Conservation (phyloP, 2,888 invertebrate genomes). For the Drosophila formosana region DNA sequence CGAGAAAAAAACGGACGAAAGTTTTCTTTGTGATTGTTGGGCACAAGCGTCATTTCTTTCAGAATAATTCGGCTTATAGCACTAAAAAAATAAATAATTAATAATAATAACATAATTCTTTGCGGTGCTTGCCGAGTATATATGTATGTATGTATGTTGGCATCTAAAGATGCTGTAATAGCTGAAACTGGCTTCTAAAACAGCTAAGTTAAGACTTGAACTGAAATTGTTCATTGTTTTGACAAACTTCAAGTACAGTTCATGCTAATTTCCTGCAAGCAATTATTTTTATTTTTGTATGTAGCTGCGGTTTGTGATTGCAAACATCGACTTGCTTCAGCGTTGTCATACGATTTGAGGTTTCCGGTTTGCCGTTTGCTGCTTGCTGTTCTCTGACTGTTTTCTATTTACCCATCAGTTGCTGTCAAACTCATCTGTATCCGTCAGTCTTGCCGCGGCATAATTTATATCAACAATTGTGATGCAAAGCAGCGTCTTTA, state of each 20-base stretch:
- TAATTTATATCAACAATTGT: constrained; percentile 68
- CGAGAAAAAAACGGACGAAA: too few relatives aligned
- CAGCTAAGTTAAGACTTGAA: not conserved
- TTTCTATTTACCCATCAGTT: constrained; percentile 12
- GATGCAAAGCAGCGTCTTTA: constrained; percentile 71
- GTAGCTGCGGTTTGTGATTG: constrained; percentile 16
- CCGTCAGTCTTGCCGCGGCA: constrained; percentile 43
- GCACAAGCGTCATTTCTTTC: too few relatives aligned
- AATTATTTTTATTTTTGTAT: constrained; percentile 6
- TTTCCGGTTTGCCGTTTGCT: not conserved
- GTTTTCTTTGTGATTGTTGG: too few relatives aligned
- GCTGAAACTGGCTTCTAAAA: not conserved
- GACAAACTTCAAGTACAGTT: not conserved
- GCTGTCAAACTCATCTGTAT: constrained; percentile 33
- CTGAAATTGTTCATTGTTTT: not conserved
- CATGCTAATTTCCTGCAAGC: not conserved
- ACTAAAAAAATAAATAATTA: too few relatives aligned
- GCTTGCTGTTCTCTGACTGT: not conserved
- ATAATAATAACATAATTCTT: too few relatives aligned
- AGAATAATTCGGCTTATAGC: too few relatives aligned
- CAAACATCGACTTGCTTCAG: not conserved
- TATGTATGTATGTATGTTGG: too few relatives aligned
- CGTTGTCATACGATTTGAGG: constrained; percentile 25
- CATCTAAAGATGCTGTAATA: too few relatives aligned
- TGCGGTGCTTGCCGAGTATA: too few relatives aligned